Percentiles rank a stretch among this genome's conserved stretches.
Evolutionary conservation across 1,140 invertebrate genomes (phyloP).

Genomic region (Capitella teleta): DNA sequence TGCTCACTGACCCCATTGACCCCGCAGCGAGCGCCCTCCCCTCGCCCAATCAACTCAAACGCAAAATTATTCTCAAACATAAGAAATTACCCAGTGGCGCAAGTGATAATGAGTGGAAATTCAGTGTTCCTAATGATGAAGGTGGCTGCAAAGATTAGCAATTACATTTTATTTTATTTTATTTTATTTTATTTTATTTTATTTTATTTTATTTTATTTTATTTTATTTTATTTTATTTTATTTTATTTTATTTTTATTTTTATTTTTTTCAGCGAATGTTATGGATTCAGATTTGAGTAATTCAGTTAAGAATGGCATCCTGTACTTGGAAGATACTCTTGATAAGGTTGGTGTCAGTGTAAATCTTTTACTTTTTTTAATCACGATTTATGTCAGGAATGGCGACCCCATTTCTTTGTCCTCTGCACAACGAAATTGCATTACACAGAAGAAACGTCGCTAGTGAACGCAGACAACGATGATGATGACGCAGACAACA

Average conservation of each 20-base stretch:
- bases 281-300: slow-evolving; percentile 75
- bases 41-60: slow-evolving; percentile 40
- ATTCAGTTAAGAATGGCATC: slow-evolving; percentile 83
- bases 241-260: no score
- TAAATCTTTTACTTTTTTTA: not conserved
- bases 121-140: no score
- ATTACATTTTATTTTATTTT: no score
- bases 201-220: no score
- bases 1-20: slow-evolving; percentile 28
- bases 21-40: slow-evolving; percentile 26
- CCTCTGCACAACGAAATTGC: slow-evolving; percentile 75
- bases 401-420: slow-evolving; percentile 95
- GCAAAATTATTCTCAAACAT: slow-evolving; percentile 41
- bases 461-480: slow-evolving; percentile 46
- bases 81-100: no score
- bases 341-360: slow-evolving; percentile 47
- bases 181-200: no score
- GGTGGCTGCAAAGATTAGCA: no score
- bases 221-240: no score
- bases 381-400: slow-evolving; percentile 38
- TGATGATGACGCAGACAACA: slow-evolving; percentile 47
- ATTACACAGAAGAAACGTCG: slow-evolving; percentile 61
- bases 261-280: no score
- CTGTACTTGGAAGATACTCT: slow-evolving; percentile 79
- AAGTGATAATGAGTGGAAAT: no score